Evolutionary conservation across 2,888 invertebrate genomes (phyloP), one percentile per base, ranked within the genome.

Genomic region (Thereva nobilitata): DNA sequence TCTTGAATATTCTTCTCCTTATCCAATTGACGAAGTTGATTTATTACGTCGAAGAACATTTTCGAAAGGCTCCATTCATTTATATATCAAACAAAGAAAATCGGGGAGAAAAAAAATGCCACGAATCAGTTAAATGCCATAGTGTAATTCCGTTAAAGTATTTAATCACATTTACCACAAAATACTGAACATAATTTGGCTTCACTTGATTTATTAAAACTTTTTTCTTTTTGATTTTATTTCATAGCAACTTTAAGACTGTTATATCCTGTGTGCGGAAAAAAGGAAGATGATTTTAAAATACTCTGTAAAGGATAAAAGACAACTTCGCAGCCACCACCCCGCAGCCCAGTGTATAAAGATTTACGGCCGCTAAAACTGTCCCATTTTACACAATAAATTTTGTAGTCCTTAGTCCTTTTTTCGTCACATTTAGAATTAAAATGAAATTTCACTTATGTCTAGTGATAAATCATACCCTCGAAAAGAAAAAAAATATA

Each of bases 401-500:
- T 59, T 59, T 59, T 38, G 45, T 47, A 47, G 10, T 45, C 38
- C 47, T 59, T 47, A 35, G 57, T 45, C 47, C 47, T 45, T 38
- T 45, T 12, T 47, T 57, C 47, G 35, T 47, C 38, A 45, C 57
- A 57, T 59, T 37, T 23, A 8, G 37, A 7, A 45, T 45, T 35
- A 37, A 47, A 59, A 59, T 59, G 57, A 59, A 59, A 59, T 59
- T 59, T 59, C 57, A 59, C 57, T 59, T 59, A 47, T 37, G 57
- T 44, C 23, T 56, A 2, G 38, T 12, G 1, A 59, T 59, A 59
- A 59, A 59, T 59, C 57, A 59, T 38, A 47, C 23, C 45, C 12
- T 35, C 47, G 47, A 47, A 59, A 59, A 47, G 57, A 35, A 47
- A 57, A 57, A 37, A 45, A 57, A 45, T 23, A 45, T 45, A 57